Percentiles rank a stretch among this genome's conserved stretches.
Conservation (phyloP, 2,113 vertebrate genomes). For the Rhinoderma darwinii region DNA sequence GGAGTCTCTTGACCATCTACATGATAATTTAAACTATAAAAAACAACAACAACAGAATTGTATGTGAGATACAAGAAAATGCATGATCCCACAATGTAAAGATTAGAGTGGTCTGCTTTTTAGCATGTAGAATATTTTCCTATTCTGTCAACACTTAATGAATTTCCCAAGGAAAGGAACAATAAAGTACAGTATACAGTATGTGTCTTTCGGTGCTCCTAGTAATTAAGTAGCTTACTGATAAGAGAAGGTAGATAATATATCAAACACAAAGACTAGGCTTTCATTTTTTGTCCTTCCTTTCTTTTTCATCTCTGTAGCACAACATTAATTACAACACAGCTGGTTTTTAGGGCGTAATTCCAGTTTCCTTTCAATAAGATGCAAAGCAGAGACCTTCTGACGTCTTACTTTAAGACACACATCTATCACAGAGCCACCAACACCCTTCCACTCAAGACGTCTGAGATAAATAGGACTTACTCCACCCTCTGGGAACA, state of each 20-base stretch:
- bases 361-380: conserved; percentile 68
- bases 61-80: neutral
- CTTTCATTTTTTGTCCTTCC: conserved; percentile 53
- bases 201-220: conserved; percentile 6
- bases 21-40: neutral
- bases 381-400: conserved; percentile 70
- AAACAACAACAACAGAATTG: neutral
- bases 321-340: conserved; percentile 64
- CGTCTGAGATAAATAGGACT: conserved; percentile 61
- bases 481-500: conserved; percentile 63
- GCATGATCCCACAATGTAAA: neutral
- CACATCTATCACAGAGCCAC: conserved; percentile 63
- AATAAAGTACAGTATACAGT: conserved; percentile 44
- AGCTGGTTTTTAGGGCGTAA: conserved; percentile 70
- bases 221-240: conserved; percentile 24
- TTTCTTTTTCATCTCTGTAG: conserved; percentile 37
- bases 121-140: conserved; percentile 26
- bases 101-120: neutral
- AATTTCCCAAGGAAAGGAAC: conserved; percentile 43
- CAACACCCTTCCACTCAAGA: conserved; percentile 66
- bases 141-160: conserved; percentile 47
- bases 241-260: conserved; percentile 40
- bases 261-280: conserved; percentile 22
- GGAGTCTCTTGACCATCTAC: neutral
- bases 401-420: conserved; percentile 65